These are phyloP conservation scores for Brachionus asplanchnoidis DNA, from an alignment of 1,140 invertebrate species.

Conservation along the genomic window DNA sequence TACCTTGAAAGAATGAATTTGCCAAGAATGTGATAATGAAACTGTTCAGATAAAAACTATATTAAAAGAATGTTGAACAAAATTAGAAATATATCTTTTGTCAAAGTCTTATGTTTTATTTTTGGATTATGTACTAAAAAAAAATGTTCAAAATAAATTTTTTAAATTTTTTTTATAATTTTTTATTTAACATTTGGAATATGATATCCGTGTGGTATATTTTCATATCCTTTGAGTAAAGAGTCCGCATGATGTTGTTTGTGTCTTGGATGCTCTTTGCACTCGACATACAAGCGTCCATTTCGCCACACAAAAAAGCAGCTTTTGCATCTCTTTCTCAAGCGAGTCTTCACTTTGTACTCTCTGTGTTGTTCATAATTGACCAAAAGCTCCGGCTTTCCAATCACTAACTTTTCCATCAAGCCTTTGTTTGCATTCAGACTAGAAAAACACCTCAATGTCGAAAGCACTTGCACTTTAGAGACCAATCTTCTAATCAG, in stretches of 20 bases:
- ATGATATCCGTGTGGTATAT: conserved; percentile 40
- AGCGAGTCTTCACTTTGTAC: conserved; percentile 61
- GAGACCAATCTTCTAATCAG: background rate
- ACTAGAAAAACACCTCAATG: background rate
- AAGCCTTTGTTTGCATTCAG: background rate
- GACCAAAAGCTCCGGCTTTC: background rate
- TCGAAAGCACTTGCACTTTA: background rate
- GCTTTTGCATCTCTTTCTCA: conserved; percentile 67
- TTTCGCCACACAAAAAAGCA: conserved; percentile 69
- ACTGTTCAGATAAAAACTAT: no score
- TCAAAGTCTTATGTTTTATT: no score
- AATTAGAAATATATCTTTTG: no score
- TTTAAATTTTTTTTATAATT: no score
- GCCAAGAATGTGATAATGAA: no score
- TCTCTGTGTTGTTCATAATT: conserved; percentile 32
- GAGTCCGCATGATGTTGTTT: conserved; percentile 57
- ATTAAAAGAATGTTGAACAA: no score
- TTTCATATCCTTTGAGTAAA: conserved; percentile 13
- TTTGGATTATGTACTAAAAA: no score
- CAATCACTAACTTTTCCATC: background rate
- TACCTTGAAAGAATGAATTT: no score
- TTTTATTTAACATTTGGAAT: background rate
- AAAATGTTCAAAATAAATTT: no score
- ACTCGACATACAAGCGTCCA: conserved; percentile 68
- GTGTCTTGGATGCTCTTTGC: conserved; percentile 68